Evolutionary conservation across 2,113 vertebrate species (phyloP).

Genomic region (Thunnus thynnus): DNA sequence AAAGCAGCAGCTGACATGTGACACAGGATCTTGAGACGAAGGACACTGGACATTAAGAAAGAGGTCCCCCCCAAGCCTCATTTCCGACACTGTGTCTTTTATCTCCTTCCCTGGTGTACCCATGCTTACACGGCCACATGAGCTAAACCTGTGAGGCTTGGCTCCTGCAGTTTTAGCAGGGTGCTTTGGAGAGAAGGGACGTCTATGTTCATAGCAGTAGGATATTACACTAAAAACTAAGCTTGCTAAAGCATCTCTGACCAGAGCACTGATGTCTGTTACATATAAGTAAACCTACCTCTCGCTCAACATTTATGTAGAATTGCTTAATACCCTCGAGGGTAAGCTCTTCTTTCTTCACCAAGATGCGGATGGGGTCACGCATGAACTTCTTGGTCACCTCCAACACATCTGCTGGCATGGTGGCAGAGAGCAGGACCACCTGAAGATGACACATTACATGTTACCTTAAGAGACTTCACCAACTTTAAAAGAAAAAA

Average conservation of each 20-base stretch:
- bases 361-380: constrained; percentile 96
- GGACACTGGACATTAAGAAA: constrained; percentile 87
- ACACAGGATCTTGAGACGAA: constrained; percentile 82
- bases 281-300: constrained; percentile 83
- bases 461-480: not conserved
- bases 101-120: constrained; percentile 85
- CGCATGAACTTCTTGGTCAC: constrained; percentile 99
- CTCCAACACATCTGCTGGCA: constrained; percentile 98
- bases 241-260: not conserved
- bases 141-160: constrained; percentile 67
- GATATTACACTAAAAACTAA: not conserved
- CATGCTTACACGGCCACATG: constrained; percentile 81
- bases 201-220: not conserved
- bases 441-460: constrained; percentile 83
- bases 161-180: constrained; percentile 82
- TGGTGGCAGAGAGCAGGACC: constrained; percentile 97
- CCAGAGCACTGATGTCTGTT: not conserved
- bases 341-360: constrained; percentile 99
- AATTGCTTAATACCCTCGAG: constrained; percentile 99
- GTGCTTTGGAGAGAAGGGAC: constrained; percentile 84
- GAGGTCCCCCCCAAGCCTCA: constrained; percentile 81
- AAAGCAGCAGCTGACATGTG: constrained; percentile 43
- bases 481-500: not conserved
- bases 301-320: constrained; percentile 98
- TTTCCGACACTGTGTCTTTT: constrained; percentile 75